Conservation (phyloP, 2,888 invertebrate genomes). For the Quadroppia sp. region DNA sequence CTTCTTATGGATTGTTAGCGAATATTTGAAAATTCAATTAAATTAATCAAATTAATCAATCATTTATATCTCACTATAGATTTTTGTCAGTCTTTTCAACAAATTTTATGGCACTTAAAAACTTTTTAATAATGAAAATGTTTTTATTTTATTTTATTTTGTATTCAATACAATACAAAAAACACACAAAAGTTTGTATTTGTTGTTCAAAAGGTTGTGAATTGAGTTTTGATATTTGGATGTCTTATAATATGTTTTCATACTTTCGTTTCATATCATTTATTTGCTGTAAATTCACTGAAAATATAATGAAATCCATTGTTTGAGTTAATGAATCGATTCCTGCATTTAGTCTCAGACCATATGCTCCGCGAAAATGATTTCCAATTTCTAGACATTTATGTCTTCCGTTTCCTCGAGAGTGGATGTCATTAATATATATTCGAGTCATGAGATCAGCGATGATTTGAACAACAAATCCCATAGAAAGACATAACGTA, state of each 20-base stretch:
- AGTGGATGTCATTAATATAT: not conserved
- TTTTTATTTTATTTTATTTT: not conserved
- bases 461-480: not conserved
- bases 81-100: constrained; percentile 28
- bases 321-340: constrained; percentile 15
- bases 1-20: not conserved
- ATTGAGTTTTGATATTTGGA: not conserved
- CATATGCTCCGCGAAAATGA: constrained; percentile 7
- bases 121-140: not conserved
- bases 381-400: constrained; percentile 8
- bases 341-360: constrained; percentile 25
- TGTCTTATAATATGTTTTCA: not conserved
- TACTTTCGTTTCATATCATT: not conserved
- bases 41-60: not conserved
- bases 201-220: not conserved
- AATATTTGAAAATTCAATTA: not conserved
- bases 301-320: not conserved
- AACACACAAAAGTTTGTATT: not conserved
- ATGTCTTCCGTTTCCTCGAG: constrained; percentile 10
- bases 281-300: not conserved
- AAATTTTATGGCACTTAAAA: constrained; percentile 30
- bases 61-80: constrained; percentile 13
- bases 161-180: constrained; percentile 17
- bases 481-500: not conserved
- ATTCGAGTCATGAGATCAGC: not conserved